Conservation (phyloP, 1,140 invertebrate genomes). For the Palaemon carinicauda region DNA sequence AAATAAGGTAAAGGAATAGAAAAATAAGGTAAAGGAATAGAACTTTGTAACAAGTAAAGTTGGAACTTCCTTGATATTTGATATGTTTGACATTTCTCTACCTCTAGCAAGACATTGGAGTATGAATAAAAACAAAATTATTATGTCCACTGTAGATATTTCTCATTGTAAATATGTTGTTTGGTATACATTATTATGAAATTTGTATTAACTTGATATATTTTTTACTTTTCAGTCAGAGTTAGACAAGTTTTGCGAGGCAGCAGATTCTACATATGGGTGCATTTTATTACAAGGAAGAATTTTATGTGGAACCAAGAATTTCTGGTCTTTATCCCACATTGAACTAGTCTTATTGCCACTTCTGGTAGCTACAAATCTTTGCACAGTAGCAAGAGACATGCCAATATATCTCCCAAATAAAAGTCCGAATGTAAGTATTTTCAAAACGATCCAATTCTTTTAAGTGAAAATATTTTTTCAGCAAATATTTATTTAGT, state of each 20-base stretch:
- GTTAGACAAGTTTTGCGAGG: conserved; percentile 79
- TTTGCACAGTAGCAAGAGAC: conserved; percentile 75
- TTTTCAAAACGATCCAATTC: conserved; percentile 20
- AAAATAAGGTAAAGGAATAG: no score
- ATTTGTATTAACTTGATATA: background rate
- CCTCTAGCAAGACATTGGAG: no score
- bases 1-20: no score
- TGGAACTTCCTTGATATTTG: no score
- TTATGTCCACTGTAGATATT: background rate
- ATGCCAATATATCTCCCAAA: conserved; percentile 82
- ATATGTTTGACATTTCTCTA: no score
- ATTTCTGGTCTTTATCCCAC: conserved; percentile 78
- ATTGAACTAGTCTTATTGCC: conserved; percentile 79
- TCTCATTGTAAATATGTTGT: no score
- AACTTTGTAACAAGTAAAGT: no score
- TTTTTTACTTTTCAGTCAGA: conserved; percentile 70
- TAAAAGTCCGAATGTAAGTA: conserved; percentile 80
- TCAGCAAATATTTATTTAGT: no score
- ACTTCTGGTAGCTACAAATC: conserved; percentile 73
- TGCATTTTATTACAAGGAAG: conserved; percentile 80
- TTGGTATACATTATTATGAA: no score
- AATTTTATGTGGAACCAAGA: conserved; percentile 78
- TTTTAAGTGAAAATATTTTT: no score
- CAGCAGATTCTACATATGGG: conserved; percentile 78
- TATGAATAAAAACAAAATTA: no score